Base-by-base conservation (phyloP, 2,888 invertebrate species). In the Strigamia transsilvanica region DNA sequence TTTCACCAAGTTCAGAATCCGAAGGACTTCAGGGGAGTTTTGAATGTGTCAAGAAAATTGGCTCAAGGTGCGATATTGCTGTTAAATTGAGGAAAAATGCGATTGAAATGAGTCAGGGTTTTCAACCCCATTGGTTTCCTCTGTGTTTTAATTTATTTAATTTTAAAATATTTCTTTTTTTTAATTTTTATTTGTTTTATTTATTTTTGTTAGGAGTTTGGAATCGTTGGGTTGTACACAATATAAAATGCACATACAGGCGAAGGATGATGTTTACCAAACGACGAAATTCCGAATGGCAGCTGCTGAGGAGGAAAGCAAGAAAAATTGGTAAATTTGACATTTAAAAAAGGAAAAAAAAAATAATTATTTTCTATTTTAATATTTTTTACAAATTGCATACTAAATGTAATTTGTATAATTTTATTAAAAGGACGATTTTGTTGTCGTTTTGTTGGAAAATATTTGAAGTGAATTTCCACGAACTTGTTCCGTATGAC, bases 221-320 rank as follows among this genome's bases (percentile, higher is more conserved):
- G 93, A 94, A 89, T 92, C 93, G 86, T 92, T 96, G 89, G 98
- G 97, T 85, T 91, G 94, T 85, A 91, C 98, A 89, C 93, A 93
- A 86, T 92, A 93, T 88, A 94, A 94, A 88, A 94, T 98, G 92
- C 93, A 95, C 85, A 94, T 98, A 86, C 94, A 94, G 88, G 98
- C 98, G 86, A 97, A 96, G 87, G 97, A 97, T 87, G 97, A 98
- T 91, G 94, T 96, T 83, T 98, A 97, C 90, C 95, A 95, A 89
- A 93, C 94, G 86, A 98, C 98, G 85, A 92, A 93, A 89, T 93
- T 94, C 88, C 93, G 95, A 87, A 96, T 98, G 94, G 95, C 94
- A 87, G 93, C 93, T 87, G 95, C 94, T 85, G 95, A 96, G 88
- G 95, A 97, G 88, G 94, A 94, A 89, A 94, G 93, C 89, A 96